Evolutionary conservation across 92 coral and sea anemone species (phyloP).

Genomic region (Phenganax stokvisi): DNA sequence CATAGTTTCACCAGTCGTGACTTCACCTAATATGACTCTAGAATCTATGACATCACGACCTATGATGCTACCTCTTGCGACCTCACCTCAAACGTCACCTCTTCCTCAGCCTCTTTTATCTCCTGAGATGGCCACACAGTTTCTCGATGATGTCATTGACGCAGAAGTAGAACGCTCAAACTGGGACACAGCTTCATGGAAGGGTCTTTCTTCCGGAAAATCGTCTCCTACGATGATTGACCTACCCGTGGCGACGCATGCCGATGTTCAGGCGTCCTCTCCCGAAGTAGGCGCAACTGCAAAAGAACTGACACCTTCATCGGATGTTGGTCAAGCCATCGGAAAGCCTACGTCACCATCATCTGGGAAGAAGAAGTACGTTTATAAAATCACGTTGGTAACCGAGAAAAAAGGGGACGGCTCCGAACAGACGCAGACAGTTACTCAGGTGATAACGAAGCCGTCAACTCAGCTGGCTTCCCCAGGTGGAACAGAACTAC

Average conservation of each 20-base stretch:
- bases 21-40: too few relatives aligned
- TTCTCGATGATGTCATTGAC: constrained; percentile 80
- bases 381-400: constrained; percentile 34
- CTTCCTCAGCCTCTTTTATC: constrained; percentile 34
- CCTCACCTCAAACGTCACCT: background rate
- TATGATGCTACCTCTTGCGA: constrained; percentile 7
- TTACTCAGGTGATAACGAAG: constrained; percentile 2
- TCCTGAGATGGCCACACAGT: constrained; percentile 43
- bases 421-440: constrained; percentile 4
- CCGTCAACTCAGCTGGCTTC: background rate
- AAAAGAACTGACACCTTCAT: background rate
- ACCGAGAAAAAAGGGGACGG: constrained; percentile 34
- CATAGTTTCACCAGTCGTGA: background rate
- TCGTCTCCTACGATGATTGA: constrained; percentile 3
- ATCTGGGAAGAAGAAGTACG: constrained; percentile 29
- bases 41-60: constrained; percentile 10
- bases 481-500: constrained; percentile 47
- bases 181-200: constrained; percentile 97
- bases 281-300: background rate
- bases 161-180: constrained; percentile 88
- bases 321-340: background rate
- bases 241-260: background rate
- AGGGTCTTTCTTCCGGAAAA: constrained; percentile 5
- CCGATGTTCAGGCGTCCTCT: background rate
- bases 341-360: background rate